A percentile compares a stretch with the other conserved stretches of the same genome.
Evolutionary conservation across 2,888 invertebrate genomes (phyloP).

Genomic region (Phalera bucephala): DNA sequence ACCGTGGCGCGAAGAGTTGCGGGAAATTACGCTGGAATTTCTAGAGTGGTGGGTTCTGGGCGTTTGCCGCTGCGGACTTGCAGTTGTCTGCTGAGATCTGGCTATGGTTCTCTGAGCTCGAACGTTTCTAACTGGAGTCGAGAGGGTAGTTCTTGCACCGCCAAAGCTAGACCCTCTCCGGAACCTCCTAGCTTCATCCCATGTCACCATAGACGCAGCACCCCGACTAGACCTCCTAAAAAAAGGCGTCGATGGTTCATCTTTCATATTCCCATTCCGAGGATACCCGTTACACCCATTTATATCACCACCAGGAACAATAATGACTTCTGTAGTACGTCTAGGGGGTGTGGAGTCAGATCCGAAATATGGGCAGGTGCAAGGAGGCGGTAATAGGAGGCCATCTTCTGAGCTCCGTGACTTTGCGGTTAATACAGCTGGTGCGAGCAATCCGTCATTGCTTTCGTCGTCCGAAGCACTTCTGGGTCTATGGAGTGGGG

Average conservation of each 20-base stretch:
- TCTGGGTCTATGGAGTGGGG: slow-evolving; percentile 61
- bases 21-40: slow-evolving; percentile 91
- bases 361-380: slow-evolving; percentile 92
- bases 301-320: slow-evolving; percentile 80
- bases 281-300: slow-evolving; percentile 69
- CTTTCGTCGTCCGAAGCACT: slow-evolving; percentile 73
- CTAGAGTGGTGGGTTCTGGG: slow-evolving; percentile 89
- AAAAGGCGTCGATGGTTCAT: slow-evolving; percentile 72
- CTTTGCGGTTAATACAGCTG: slow-evolving; percentile 62
- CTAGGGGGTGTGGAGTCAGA: slow-evolving; percentile 83
- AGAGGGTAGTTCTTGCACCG: slow-evolving; percentile 83
- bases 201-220: slow-evolving; percentile 90
- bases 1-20: slow-evolving; percentile 92
- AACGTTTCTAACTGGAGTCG: slow-evolving; percentile 74
- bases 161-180: slow-evolving; percentile 89
- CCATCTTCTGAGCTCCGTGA: slow-evolving; percentile 75
- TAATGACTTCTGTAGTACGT: slow-evolving; percentile 75
- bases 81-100: slow-evolving; percentile 58
- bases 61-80: slow-evolving; percentile 72
- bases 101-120: slow-evolving; percentile 63
- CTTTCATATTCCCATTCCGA: slow-evolving; percentile 59
- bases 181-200: slow-evolving; percentile 86
- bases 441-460: slow-evolving; percentile 67
- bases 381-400: slow-evolving; percentile 87
- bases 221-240: slow-evolving; percentile 82